Conservation (phyloP, 1,140 invertebrate species). For the Apis dorsata region DNA sequence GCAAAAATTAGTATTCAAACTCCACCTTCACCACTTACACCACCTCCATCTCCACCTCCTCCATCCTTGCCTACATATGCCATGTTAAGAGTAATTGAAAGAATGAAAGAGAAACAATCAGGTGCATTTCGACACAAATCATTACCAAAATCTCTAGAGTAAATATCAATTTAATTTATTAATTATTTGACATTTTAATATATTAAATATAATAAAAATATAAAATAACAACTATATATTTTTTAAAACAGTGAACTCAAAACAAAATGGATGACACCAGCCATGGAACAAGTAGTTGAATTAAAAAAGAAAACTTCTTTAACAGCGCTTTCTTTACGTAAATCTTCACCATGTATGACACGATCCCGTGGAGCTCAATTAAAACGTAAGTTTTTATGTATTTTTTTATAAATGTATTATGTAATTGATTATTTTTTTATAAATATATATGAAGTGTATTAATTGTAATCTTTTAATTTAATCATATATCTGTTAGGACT, state of each 20-base stretch:
- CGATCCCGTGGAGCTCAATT: conserved; percentile 69
- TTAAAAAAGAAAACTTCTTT: conserved; percentile 66
- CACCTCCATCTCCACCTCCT: conserved; percentile 72
- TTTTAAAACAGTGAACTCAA: conserved; percentile 65
- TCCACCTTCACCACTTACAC: conserved; percentile 69
- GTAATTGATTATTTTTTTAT: background rate
- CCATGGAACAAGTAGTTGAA: conserved; percentile 75
- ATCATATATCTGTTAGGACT: conserved; percentile 35
- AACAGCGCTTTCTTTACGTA: background rate
- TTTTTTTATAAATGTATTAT: background rate
- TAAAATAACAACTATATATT: conserved; percentile 7
- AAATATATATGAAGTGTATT: background rate
- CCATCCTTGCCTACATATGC: conserved; percentile 79
- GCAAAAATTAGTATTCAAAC: conserved; percentile 75
- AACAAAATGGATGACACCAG: conserved; percentile 76
- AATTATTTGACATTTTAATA: background rate
- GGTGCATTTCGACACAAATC: conserved; percentile 63
- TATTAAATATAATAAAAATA: conserved; percentile 3
- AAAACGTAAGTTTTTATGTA: conserved; percentile 64
- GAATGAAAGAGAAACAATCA: conserved; percentile 76
- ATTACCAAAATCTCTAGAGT: conserved; percentile 71
- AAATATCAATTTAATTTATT: conserved; percentile 49
- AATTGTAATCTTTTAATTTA: conserved; percentile 1
- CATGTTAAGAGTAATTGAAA: conserved; percentile 79
- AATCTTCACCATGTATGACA: conserved; percentile 62